These are phyloP conservation scores for honey bee (Apis mellifera) DNA, from an alignment of 1,140 invertebrate genomes.

Conservation along the genomic window Amel_HAv3.1 CM009931.2:27411001-27411500, in stretches of 20 bases:
- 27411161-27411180: constrained; percentile 13
- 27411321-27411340: constrained; percentile 16
- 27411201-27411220: constrained; percentile 70
- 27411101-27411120: constrained; percentile 57
- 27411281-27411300: constrained; percentile 48
- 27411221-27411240: constrained; percentile 71
- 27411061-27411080: constrained; percentile 64
- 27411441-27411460: too few relatives aligned
- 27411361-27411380: too few relatives aligned
- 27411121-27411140: constrained; percentile 44
- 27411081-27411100: constrained; percentile 46
- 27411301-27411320: constrained; percentile 35
- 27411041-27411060: constrained; percentile 43
- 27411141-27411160: constrained; percentile 26
- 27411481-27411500: too few relatives aligned
- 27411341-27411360: neutral
- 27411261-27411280: constrained; percentile 71
- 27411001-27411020: constrained; percentile 43
- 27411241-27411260: constrained; percentile 67
- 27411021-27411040: constrained; percentile 39
- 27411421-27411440: too few relatives aligned
- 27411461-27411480: too few relatives aligned
- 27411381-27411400: too few relatives aligned
- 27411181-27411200: constrained; percentile 56
- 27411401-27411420: too few relatives aligned